Percentiles rank a stretch among this genome's conserved stretches.
Evolutionary conservation across 2,113 vertebrate genomes (phyloP).

Genomic region (Mus pahari): DNA sequence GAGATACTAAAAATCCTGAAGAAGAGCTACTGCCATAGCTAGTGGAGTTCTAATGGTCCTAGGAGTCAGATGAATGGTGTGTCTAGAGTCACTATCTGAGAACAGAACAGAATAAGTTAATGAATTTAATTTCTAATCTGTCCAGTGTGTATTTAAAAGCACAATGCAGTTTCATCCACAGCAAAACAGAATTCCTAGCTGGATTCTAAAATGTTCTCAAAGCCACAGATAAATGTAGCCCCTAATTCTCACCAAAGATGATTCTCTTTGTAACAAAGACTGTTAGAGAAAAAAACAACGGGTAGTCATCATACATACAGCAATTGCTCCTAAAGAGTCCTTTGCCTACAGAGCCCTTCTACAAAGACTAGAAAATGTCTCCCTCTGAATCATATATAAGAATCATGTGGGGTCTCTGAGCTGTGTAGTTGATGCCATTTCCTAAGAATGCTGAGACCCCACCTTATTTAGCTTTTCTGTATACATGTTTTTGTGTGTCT

Average conservation of each 20-base stretch:
- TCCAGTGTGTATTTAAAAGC: background rate
- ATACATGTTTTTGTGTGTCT: background rate
- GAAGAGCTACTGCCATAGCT: background rate
- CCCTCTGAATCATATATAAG: background rate
- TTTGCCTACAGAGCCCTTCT: background rate
- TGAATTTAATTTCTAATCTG: background rate
- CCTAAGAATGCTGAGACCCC: background rate
- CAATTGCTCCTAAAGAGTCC: background rate
- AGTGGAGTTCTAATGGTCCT: background rate
- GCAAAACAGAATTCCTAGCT: background rate
- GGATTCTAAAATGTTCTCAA: background rate
- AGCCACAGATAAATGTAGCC: background rate
- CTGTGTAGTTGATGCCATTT: background rate
- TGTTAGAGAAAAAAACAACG: background rate
- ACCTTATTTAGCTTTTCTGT: background rate
- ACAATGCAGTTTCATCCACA: background rate
- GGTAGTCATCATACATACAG: background rate
- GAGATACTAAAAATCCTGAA: background rate
- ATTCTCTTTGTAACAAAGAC: background rate
- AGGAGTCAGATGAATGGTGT: background rate
- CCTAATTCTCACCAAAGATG: background rate
- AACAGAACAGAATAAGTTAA: background rate
- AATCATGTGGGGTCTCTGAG: background rate
- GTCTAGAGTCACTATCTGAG: too few relatives aligned
- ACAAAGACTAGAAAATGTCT: background rate